Conservation (phyloP, 2,113 vertebrate genomes). For the Apteryx mantelli region DNA sequence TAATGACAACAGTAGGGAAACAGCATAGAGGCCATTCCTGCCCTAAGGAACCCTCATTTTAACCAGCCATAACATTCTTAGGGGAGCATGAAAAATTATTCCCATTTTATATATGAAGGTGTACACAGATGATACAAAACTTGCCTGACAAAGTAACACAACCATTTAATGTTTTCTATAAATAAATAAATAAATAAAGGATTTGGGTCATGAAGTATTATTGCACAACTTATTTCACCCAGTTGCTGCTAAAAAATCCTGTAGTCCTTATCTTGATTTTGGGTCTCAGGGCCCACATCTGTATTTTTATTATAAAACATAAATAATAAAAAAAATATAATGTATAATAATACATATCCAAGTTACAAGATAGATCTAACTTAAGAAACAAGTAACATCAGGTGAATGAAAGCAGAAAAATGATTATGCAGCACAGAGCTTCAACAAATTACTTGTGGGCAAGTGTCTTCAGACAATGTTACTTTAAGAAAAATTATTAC, state of each 20-base stretch:
- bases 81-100: neutral
- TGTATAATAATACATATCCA: neutral
- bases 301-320: neutral
- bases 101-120: neutral
- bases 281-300: neutral
- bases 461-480: neutral
- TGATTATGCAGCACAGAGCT: neutral
- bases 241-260: neutral
- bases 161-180: neutral
- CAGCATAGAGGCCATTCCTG: neutral
- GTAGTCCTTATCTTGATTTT: neutral
- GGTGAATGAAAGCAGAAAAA: neutral
- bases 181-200: neutral
- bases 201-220: neutral
- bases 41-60: neutral
- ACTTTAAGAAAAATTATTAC: neutral
- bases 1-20: rapidly evolving
- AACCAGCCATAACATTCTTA: neutral
- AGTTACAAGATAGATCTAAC: neutral
- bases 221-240: neutral
- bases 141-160: neutral
- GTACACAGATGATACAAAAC: neutral
- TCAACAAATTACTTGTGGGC: neutral
- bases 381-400: neutral
- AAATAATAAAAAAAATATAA: neutral